A percentile compares a stretch with the other conserved stretches of the same genome.
Evolutionary conservation across 2,888 invertebrate genomes (phyloP).

Genomic region (Buathra laborator): DNA sequence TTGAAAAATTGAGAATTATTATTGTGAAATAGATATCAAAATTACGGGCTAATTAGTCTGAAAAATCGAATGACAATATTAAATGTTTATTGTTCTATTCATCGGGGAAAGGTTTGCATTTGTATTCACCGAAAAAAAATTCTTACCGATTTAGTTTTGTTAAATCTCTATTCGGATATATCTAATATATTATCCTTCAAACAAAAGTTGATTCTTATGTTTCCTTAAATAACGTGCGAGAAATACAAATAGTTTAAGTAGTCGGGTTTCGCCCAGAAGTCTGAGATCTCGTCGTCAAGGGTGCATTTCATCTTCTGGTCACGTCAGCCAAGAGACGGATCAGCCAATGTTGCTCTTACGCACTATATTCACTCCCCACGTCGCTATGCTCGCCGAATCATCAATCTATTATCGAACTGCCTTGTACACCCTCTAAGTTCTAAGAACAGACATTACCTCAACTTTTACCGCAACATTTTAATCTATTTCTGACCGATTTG

Average conservation of each 20-base stretch:
- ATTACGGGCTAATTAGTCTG: no score
- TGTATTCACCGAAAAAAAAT: no score
- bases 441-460: slow-evolving; percentile 52
- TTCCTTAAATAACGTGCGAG: neutral
- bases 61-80: no score
- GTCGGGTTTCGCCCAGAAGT: slow-evolving; percentile 17
- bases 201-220: neutral
- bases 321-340: slow-evolving; percentile 84
- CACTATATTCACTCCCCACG: neutral
- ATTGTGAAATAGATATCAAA: no score
- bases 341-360: slow-evolving; percentile 71
- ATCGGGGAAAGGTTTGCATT: no score
- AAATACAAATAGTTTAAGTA: neutral
- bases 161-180: no score
- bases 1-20: neutral
- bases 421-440: slow-evolving; percentile 53
- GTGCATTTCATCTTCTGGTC: slow-evolving; percentile 84
- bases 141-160: no score
- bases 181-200: no score
- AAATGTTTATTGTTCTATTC: no score
- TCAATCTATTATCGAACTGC: slow-evolving; percentile 84
- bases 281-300: slow-evolving; percentile 78
- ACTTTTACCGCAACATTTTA: slow-evolving; percentile 60
- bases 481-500: slow-evolving; percentile 59
- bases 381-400: slow-evolving; percentile 76